Conservation (phyloP, 1,140 invertebrate species). For the Zaprionus tsacasi region DNA sequence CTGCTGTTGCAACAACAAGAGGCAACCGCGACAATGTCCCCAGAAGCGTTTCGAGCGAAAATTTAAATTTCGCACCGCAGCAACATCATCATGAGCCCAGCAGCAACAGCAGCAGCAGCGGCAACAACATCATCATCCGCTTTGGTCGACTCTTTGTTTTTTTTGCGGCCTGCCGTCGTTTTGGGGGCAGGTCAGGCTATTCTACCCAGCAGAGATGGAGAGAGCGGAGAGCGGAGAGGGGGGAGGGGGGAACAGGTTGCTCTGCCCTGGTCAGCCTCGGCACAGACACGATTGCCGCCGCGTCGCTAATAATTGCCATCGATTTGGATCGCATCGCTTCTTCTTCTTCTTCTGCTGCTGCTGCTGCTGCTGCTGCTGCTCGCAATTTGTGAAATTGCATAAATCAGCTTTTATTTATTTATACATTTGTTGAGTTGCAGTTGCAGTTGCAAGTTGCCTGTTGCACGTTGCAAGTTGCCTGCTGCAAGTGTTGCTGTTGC, state of each 20-base stretch:
- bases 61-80: slow-evolving; percentile 80
- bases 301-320: slow-evolving; percentile 73
- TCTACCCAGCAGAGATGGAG: too few species aligned
- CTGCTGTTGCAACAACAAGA: slow-evolving; percentile 12
- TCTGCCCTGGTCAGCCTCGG: slow-evolving; percentile 59
- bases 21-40: slow-evolving; percentile 62
- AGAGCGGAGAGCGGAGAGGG: too few species aligned
- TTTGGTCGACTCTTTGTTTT: slow-evolving; percentile 63
- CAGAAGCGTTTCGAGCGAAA: slow-evolving; percentile 81
- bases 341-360: too few species aligned
- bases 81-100: slow-evolving; percentile 35
- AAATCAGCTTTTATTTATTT: slow-evolving; percentile 83
- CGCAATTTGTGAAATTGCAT: slow-evolving; percentile 79
- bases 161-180: slow-evolving; percentile 36
- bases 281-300: slow-evolving; percentile 61
- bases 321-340: slow-evolving; percentile 57
- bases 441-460: slow-evolving; percentile 1
- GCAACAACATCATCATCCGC: slow-evolving; percentile 8
- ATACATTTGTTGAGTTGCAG: slow-evolving; percentile 59
- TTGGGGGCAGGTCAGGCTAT: slow-evolving; percentile 70
- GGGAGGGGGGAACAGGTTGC: slow-evolving; percentile 9
- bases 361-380: too few species aligned
- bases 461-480: background rate
- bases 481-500: background rate
- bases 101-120: slow-evolving; percentile 4